A percentile compares a stretch with the other conserved stretches of the same genome.
phyloP scores from a whole-genome alignment of 2,797 vertebrate genomes.

The Lutra lutra region DNA sequence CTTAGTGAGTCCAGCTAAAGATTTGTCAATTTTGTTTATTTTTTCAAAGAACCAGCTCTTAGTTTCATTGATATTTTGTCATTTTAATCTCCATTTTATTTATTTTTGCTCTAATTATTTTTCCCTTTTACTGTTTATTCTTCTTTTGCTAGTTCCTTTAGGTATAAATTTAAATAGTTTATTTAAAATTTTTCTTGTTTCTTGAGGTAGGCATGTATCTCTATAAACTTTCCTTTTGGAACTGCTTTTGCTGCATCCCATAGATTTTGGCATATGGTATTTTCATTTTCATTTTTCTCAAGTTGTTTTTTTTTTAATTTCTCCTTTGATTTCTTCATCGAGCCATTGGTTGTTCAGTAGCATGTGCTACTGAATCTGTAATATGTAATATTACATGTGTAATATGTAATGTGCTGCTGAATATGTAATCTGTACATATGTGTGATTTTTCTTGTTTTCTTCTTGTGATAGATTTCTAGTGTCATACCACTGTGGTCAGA shows the following conservation, averaged over 20 bases:
- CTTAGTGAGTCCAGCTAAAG: background rate
- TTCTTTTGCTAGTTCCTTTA: background rate
- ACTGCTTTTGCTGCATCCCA: background rate
- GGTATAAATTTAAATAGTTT: background rate
- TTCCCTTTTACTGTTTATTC: background rate
- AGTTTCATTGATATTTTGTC: background rate
- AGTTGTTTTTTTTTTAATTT: background rate
- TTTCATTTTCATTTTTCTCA: background rate
- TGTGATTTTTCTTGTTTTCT: background rate
- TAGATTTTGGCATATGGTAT: background rate
- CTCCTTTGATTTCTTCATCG: background rate
- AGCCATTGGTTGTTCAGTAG: background rate
- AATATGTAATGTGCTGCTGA: too few relatives aligned
- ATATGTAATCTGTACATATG: background rate
- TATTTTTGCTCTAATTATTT: background rate
- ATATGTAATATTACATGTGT: too few relatives aligned
- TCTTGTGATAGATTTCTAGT: background rate
- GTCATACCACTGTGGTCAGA: background rate
- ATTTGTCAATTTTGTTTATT: background rate
- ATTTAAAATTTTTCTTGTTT: background rate
- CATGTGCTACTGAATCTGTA: too few relatives aligned
- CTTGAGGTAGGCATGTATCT: background rate
- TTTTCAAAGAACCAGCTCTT: background rate
- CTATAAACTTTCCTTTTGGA: background rate
- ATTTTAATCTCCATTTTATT: background rate